Evolutionary conservation across 2,113 vertebrate species (phyloP), one percentile per base, ranked within the genome.

Genomic region (Nothocercus julius): DNA sequence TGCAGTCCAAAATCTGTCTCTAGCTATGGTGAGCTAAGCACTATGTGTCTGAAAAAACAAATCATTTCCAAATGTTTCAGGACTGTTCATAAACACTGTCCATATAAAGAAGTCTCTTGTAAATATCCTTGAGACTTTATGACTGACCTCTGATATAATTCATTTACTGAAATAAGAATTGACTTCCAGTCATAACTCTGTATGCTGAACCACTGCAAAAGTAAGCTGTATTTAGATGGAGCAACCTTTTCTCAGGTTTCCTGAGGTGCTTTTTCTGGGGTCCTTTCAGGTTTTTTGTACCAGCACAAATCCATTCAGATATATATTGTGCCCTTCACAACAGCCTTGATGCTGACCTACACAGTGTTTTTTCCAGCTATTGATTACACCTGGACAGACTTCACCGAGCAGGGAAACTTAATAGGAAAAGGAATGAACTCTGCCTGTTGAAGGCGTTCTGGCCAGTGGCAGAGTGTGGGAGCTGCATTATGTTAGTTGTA

Each of bases 51-150:
- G 69, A 59, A 81, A 85, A 95, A 84, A 36, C 40, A 91, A 87
- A 87, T 77, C 1, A 9, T 81, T 95, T 93, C 80, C 88, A 85
- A 91, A 88, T 81, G 75, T 88, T 93, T 94, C 68, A 80, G 49
- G 30, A 20, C 24, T 61, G 11, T 44, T 93, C 72, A 63, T 86
- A 86, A 94, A 82, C 67, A 83, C 67, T 69, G 25, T n/a, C 42
- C 24, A 6, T 11, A 63, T 86, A 81, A 93, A 94, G 67, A 69
- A 69, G 24, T 38, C 4, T 89, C 78, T 74, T 64, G 59, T 51
- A 81, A 93, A 78, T 32, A 78, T 42, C 19, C 30, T 51, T 36
- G 34, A 72, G 38, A 75, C 21, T 92, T 94, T 59, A 45, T n/a
- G 28, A 45, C 21, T 83, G 70, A 70, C 27, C 25, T 67, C 56